phyloP scores from a whole-genome alignment of 2,888 invertebrate genomes.

The Anticlea derivata region DNA sequence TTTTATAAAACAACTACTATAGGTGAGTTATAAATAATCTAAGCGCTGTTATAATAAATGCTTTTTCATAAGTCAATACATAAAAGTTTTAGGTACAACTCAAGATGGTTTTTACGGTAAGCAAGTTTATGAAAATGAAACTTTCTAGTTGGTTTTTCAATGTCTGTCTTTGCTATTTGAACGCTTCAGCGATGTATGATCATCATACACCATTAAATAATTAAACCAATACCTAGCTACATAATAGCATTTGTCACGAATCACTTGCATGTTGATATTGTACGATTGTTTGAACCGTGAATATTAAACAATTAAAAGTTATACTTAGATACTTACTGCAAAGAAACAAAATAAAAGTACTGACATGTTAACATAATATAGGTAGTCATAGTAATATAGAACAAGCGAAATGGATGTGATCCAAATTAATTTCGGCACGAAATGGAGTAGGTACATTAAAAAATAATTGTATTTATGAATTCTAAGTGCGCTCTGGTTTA shows the following conservation, averaged over 20 bases:
- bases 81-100: too few species aligned
- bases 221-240: slow-evolving; percentile 4
- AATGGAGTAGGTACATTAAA: neutral
- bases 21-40: too few species aligned
- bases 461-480: slow-evolving; percentile 11
- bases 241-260: slow-evolving; percentile 18
- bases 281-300: slow-evolving; percentile 16
- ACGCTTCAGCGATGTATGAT: too few species aligned
- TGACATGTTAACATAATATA: slow-evolving; percentile 15
- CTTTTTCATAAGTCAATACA: too few species aligned
- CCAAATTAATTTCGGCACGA: slow-evolving; percentile 13
- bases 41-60: too few species aligned
- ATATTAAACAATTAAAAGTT: slow-evolving; percentile 20
- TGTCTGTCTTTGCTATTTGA: too few species aligned
- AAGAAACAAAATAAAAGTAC: slow-evolving; percentile 19
- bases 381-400: too few species aligned
- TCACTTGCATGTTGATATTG: slow-evolving; percentile 18
- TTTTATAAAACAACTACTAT: too few species aligned
- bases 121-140: too few species aligned
- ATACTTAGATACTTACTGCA: neutral
- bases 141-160: too few species aligned
- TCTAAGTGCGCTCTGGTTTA: slow-evolving; percentile 21
- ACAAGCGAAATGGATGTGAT: slow-evolving; percentile 15
- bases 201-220: neutral
- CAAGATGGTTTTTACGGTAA: too few species aligned